Evolutionary conservation across 2,797 vertebrate genomes (phyloP), one percentile per base, ranked within the genome.

Genomic region (Phoxinus dragarum): DNA sequence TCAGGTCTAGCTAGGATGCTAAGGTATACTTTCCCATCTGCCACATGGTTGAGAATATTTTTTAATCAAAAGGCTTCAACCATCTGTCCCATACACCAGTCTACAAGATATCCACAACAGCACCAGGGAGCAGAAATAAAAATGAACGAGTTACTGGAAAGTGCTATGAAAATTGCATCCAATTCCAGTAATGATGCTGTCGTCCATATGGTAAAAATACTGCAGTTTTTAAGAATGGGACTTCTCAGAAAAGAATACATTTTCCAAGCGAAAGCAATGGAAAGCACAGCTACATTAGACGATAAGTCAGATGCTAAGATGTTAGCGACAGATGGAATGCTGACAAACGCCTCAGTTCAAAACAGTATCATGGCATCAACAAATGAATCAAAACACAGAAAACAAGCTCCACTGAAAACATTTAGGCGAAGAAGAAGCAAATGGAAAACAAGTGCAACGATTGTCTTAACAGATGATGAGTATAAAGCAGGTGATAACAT

Each of bases 41-140:
- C 82, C 27, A 68, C 66, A 71, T 4, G 8, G 66, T 17, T 78
- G n/a, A 68, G 49, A 31, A 78, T 84, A n/a, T n/a, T 59, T 71
- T 47, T 23, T 71, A 49, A 84, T 78, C 49, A 69, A 71, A 84
- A 84, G 49, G 19, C 36, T 59, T 78, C 38, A 78, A 69, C 82
- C 75, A 84, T 84, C 75, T 78, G 82, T 84, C 66, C 36, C 5
- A 71, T 78, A 34, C 9, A 69, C 38, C 49, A 78, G 66, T 14
- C 66, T 47, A 69, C 49, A 69, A 78, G 38, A 84, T 78, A 69
- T 78, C 47, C 75, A 78, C 36, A 44, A 23, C 36, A 11, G 19
- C 49, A 84, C 74, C 67, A 71, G 68, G 38, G 6, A 69, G 74
- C 52, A 61, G 27, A 44, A 47, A 75, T 83, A 5, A 16, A 83